Evolutionary conservation across 2,888 invertebrate species (phyloP), one percentile per base, ranked within the genome.

Genomic region (Antheraea assamensis): DNA sequence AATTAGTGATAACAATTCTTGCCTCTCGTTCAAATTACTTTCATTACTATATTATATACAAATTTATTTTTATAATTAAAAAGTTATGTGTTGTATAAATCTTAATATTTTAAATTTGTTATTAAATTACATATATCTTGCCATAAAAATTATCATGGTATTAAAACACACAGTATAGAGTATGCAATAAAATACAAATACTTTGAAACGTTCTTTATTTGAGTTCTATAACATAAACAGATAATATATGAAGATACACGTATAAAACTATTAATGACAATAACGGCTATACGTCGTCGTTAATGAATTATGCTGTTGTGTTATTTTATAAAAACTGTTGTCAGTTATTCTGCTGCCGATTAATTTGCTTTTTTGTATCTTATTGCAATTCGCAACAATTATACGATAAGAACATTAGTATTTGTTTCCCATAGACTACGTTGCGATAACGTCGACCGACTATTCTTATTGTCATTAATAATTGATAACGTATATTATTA

Each of bases 1-100:
- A 13, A 21, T 35, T 68, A 66, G 68, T 35, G 68, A 68, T 68
- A 68, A 35, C 2, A 31, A 68, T 68, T 68, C 68, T 68, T 68
- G 68, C 68, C 68, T 35, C 7, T 35, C 15, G 19, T 68, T 31
- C 21, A 68, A 68, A 35, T 68, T n/a, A 27, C 31, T 35, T 24
- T 35, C 68, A 68, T 68, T 13, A 68, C 21, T 4, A 68, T 21
- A 35, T 68, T 68, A 68, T n/a, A 3, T 27, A 61, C 13, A 3
- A 15, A 27, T 10, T 10, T 4, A n/a, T 58, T 58, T 61, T 27
- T 61, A 61, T 8, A 61, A 61, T 17, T 13, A 3, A 58, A 58
- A 21, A 58, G 3, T 30, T 66, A 64, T 66, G 19, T 66, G 1
- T 31, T 70, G 42, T 42, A 3, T 21, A 47, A 42, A 31, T 47